Evolutionary conservation across 2,797 vertebrate genomes (phyloP), one percentile per base, ranked within the genome.

Genomic region (Botia kubotai): DNA sequence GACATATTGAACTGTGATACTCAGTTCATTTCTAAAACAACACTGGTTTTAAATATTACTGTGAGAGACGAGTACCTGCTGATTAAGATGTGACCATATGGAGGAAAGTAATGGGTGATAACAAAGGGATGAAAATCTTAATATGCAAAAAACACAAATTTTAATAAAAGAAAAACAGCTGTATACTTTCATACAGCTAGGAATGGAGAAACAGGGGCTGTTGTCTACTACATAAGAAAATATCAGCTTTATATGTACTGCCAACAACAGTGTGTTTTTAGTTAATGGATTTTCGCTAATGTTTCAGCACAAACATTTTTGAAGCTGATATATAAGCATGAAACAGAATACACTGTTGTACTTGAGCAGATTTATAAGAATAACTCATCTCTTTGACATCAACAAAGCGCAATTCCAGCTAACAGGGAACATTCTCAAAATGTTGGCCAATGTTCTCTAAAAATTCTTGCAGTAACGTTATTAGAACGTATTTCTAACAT

Each of bases 261-360:
- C 16, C 48, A 52, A 52, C 48, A 52, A 52, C 48, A 58, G 19
- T 58, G 55, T 62, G 66, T 7, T 26, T 62, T 23, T 14, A 21
- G 36, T 23, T 55, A 43, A 80, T 50, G 39, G 26, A 69, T 17
- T 62, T 39, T 52, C 57, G 71, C 52, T 72, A 75, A 79, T 75
- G 68, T 65, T 70, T 65, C 10, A 58, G 36, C 16, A 82, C 36
- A 80, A 69, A 39, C 50, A 60, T 7, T n/a, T 74, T 39, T 39
- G 4, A 39, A 65, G 69, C 55, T 39, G 7, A 71, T 3, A 12
- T 39, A 72, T 68, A 72, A 73, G 23, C 23, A 26, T 26, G 23
- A 80, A 81, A 48, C 62, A 74, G 55, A 75, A 77, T 70, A 62
- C 67, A 21, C 52, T 50, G 39, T 23, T 83, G 77, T 66, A 72